Percentiles rank a stretch among this genome's conserved stretches.
Conservation (phyloP, 1,140 invertebrate species). For the Drosophila albomicans region DNA sequence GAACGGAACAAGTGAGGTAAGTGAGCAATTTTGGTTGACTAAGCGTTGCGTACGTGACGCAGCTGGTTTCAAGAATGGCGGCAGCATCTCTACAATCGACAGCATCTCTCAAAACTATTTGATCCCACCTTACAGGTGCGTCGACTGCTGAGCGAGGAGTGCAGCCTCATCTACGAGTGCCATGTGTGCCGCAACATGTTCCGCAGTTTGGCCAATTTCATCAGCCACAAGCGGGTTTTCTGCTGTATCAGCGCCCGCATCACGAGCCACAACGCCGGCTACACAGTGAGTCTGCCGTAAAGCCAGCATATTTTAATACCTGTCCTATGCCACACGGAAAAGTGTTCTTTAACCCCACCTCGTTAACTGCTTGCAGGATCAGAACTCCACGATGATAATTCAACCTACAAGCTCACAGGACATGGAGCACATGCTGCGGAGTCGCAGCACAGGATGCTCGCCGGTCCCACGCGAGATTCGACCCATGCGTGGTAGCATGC, state of each 20-base stretch:
- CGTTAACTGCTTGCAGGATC: constrained; percentile 49
- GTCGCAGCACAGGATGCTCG: constrained; percentile 68
- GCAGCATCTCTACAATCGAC: constrained; percentile 11
- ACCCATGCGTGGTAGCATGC: constrained; percentile 54
- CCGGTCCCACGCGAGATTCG: constrained; percentile 66
- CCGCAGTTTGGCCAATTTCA: constrained; percentile 92
- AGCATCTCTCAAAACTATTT: no score
- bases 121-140: constrained; percentile 86
- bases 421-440: constrained; percentile 65
- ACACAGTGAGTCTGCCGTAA: constrained; percentile 86
- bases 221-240: constrained; percentile 93
- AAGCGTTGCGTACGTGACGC: constrained; percentile 69
- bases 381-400: constrained; percentile 73
- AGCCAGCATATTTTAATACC: constrained; percentile 34
- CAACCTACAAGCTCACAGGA: constrained; percentile 58
- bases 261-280: constrained; percentile 81
- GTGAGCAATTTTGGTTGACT: constrained; percentile 12
- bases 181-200: constrained; percentile 93
- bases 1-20: constrained; percentile 87
- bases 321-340: not conserved
- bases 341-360: no score
- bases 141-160: constrained; percentile 90
- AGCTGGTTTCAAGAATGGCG: constrained; percentile 60
- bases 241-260: constrained; percentile 86
- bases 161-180: constrained; percentile 94